These are phyloP conservation scores for Pristiophorus japonicus DNA, from an alignment of 2,113 vertebrate genomes.

Conservation along the genomic window DNA sequence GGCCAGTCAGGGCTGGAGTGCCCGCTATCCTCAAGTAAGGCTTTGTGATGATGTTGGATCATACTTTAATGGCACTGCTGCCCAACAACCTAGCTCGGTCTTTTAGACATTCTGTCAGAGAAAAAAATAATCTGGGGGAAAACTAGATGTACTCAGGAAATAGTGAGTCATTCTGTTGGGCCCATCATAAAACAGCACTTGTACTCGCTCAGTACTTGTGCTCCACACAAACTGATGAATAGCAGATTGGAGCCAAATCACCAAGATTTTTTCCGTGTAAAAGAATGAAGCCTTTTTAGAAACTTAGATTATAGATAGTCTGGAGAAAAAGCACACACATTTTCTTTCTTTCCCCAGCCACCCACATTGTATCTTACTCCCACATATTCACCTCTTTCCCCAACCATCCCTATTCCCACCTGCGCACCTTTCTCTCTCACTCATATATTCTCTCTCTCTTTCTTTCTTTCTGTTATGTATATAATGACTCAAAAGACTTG, in stretches of 20 bases:
- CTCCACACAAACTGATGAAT: not conserved
- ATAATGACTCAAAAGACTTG: no score
- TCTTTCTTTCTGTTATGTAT: not conserved
- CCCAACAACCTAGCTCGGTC: slow-evolving; percentile 22
- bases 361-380: not conserved
- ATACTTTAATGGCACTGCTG: not conserved
- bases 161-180: slow-evolving; percentile 31
- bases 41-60: slow-evolving; percentile 25
- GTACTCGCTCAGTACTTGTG: not conserved
- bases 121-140: slow-evolving; percentile 5
- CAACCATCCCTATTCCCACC: not conserved
- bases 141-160: slow-evolving; percentile 16
- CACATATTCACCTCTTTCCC: not conserved
- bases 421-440: not conserved
- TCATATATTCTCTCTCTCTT: not conserved
- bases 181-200: slow-evolving; percentile 31
- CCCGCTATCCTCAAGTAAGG: slow-evolving; percentile 16
- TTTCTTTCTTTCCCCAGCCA: not conserved
- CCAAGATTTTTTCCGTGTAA: not conserved
- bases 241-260: slow-evolving; percentile 13
- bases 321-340: slow-evolving; percentile 1
- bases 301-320: slow-evolving; percentile 14
- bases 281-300: slow-evolving; percentile 19
- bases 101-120: slow-evolving; percentile 29
- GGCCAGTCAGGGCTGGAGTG: not conserved